Evolutionary conservation across 2,113 vertebrate species (phyloP).

Genomic region (Thamnophis sirtalis): DNA sequence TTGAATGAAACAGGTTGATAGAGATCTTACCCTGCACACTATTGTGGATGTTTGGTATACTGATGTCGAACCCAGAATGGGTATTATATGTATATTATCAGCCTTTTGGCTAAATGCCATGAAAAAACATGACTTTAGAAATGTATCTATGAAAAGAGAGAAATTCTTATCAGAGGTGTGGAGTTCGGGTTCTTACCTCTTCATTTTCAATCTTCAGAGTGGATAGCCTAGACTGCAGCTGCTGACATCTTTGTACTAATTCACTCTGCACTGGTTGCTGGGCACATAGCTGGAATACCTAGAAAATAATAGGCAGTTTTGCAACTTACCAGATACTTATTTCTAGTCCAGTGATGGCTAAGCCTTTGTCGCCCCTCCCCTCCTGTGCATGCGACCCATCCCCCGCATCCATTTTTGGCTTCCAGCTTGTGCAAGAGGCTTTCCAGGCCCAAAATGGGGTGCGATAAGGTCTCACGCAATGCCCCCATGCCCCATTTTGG

Average conservation of each 20-base stretch:
- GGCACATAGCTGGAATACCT: slow-evolving; percentile 89
- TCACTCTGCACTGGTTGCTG: slow-evolving; percentile 90
- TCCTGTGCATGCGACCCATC: too few species aligned
- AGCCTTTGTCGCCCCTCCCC: too few species aligned
- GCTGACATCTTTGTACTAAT: slow-evolving; percentile 90
- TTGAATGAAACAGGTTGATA: neutral
- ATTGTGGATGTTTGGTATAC: neutral
- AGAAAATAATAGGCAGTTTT: slow-evolving; percentile 28
- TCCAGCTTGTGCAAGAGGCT: too few species aligned
- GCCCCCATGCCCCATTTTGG: too few species aligned
- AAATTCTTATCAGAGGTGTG: fast-evolving
- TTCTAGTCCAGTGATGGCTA: neutral
- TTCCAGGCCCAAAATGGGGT: too few species aligned
- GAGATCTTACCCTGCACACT: neutral
- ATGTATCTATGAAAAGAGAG: neutral
- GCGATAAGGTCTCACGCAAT: too few species aligned
- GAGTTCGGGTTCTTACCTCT: slow-evolving; percentile 75
- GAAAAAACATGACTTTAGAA: neutral
- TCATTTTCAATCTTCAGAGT: slow-evolving; percentile 96
- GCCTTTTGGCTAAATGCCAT: neutral
- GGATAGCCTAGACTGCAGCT: slow-evolving; percentile 88
- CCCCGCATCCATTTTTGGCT: too few species aligned
- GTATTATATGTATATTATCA: neutral
- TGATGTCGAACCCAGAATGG: neutral
- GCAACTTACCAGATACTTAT: neutral